A percentile compares a stretch with the other conserved stretches of the same genome.
Evolutionary conservation across 2,113 vertebrate species (phyloP).

Genomic region (Pungitius pungitius): DNA sequence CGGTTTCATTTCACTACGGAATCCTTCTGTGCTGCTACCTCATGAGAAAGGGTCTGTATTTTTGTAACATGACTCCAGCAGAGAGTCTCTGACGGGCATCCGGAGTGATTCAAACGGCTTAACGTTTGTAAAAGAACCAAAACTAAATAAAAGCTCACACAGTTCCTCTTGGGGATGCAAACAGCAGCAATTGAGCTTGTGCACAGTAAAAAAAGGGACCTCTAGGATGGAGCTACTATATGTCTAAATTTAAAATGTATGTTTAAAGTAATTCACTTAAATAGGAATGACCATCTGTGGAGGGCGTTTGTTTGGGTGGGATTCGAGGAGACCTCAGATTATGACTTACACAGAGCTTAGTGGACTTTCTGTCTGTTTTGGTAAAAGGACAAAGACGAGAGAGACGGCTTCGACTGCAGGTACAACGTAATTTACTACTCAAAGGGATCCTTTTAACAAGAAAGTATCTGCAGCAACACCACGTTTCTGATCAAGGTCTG

Average conservation of each 20-base stretch:
- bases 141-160: background rate
- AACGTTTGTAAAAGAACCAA: background rate
- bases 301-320: conserved; percentile 21
- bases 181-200: conserved; percentile 34
- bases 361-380: conserved; percentile 17
- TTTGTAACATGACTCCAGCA: conserved; percentile 34
- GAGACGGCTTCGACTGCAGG: conserved; percentile 15
- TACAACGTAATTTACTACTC: conserved; percentile 32
- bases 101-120: conserved; percentile 18
- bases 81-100: conserved; percentile 7
- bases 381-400: conserved; percentile 16
- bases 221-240: background rate
- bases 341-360: conserved; percentile 9
- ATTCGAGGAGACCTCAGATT: conserved; percentile 16
- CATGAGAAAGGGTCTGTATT: background rate
- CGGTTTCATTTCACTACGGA: too few species aligned
- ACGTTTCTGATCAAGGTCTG: background rate
- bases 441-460: conserved; percentile 26
- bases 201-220: conserved; percentile 8
- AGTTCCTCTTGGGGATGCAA: conserved; percentile 21
- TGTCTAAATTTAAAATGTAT: background rate
- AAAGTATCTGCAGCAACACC: conserved; percentile 5
- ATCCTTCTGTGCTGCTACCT: too few species aligned
- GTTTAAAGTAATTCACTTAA: conserved; percentile 21
- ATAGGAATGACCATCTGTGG: conserved; percentile 7